Evolutionary conservation across 2,797 vertebrate species (phyloP), one percentile per base, ranked within the genome.

Genomic region (Semaprochilodus insignis): DNA sequence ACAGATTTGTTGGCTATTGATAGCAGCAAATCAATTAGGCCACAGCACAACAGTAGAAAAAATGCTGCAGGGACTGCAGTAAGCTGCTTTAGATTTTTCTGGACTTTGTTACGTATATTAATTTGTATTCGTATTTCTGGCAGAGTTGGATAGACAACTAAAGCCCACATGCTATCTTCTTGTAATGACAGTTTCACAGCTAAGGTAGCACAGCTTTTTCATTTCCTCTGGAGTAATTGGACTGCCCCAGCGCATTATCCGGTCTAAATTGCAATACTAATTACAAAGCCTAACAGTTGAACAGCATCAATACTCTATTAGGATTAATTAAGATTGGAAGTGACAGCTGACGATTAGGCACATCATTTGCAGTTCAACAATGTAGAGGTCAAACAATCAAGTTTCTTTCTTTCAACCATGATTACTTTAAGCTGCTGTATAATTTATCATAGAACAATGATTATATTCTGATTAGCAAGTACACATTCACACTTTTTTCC

Each of bases 241-340:
- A 95, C 95, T 92, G 95, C 94, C 93, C 93, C 80, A 85, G 91
- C 91, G 91, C 94, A 95, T 94, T 94, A 95, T 94, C 94, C 93
- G 92, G 87, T 96, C 94, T 96, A 97, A 97, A 97, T 96, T 97
- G 96, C 94, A 96, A 95, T 96, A 95, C 94, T 97, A 96, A 97
- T 99, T 97, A 98, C 95, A 97, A 97, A 96, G 96, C 96, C 97
- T 94, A 97, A 97, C 96, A 97, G 96, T 97, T 96, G 96, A 91
- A 88, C 93, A 81, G 93, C 96, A 95, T 99, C 98, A 97, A 97
- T 98, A 97, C 95, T 95, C 96, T 96, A 98, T 97, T 97, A 97
- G 95, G 96, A 97, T 97, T 98, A 97, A 99, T 99, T 98, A 98
- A 97, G 95, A 94, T 95, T 94, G 94, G 95, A 97, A 95, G 95